These are phyloP conservation scores for Trichogramma pretiosum DNA, from an alignment of 1,140 invertebrate species.

Conservation along the genomic window DNA sequence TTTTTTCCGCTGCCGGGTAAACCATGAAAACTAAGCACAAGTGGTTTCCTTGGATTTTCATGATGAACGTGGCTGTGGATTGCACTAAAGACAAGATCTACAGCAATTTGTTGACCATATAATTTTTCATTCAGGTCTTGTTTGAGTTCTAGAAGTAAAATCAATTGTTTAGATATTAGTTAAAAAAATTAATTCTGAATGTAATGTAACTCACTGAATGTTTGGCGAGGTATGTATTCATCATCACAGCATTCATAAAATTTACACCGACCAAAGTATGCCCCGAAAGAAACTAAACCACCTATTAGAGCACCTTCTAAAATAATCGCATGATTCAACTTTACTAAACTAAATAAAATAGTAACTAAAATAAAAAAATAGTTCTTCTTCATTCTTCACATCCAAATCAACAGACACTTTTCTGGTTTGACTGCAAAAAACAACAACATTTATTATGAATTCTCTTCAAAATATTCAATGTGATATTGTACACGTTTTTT, in stretches of 20 bases:
- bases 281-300: neutral
- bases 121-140: conserved; percentile 33
- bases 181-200: no score
- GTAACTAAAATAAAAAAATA: conserved; percentile 1
- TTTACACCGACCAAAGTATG: conserved; percentile 23
- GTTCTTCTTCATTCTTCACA: neutral
- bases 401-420: no score
- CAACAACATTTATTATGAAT: no score
- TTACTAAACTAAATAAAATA: neutral
- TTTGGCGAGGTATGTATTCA: conserved; percentile 35
- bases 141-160: conserved; percentile 32
- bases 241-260: conserved; percentile 43
- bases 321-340: neutral
- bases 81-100: conserved; percentile 47
- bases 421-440: no score
- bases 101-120: conserved; percentile 62
- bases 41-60: conserved; percentile 52
- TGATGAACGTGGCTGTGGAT: conserved; percentile 46
- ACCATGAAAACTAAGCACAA: conserved; percentile 71
- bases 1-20: conserved; percentile 80
- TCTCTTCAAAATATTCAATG: no score
- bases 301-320: neutral
- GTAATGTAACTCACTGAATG: conserved; percentile 17
- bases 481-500: no score
- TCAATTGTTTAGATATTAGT: conserved; percentile 3